phyloP scores from a whole-genome alignment of 2,113 vertebrate genomes.

The Turdus rufiventris region DNA sequence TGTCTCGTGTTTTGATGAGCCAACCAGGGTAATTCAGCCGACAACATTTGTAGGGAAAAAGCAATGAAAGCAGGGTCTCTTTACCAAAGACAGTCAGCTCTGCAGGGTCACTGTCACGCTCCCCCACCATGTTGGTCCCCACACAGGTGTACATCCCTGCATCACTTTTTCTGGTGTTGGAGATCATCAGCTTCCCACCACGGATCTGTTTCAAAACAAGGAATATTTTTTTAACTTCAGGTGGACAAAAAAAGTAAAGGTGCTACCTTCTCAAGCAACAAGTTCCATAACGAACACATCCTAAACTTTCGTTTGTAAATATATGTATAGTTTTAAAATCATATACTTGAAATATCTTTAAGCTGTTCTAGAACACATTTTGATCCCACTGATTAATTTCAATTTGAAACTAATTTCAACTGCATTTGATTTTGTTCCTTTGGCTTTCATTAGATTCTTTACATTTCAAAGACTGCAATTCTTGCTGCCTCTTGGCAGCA shows the following conservation, averaged over 20 bases:
- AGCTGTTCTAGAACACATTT: not conserved
- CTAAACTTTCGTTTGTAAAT: not conserved
- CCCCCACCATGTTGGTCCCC: slow-evolving; percentile 97
- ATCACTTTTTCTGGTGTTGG: slow-evolving; percentile 92
- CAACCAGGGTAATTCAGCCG: not conserved
- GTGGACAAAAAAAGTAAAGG: not conserved
- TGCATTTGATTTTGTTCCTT: not conserved
- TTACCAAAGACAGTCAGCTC: slow-evolving; percentile 98
- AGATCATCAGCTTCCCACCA: slow-evolving; percentile 98
- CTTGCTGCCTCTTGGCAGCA: not conserved
- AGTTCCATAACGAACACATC: not conserved
- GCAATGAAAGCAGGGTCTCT: not conserved
- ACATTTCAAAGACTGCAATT: not conserved
- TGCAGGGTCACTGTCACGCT: slow-evolving; percentile 93
- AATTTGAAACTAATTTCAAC: not conserved
- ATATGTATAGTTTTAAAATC: not conserved
- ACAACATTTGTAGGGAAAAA: not conserved
- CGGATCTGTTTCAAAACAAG: slow-evolving; percentile 81
- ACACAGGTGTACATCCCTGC: slow-evolving; percentile 97
- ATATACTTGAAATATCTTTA: not conserved
- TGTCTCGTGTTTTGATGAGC: not conserved
- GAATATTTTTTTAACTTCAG: not conserved
- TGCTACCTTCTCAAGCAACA: not conserved
- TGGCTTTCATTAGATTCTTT: not conserved
- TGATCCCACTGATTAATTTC: not conserved